Evolutionary conservation across 2,113 vertebrate genomes (phyloP).

Genomic region (Hirundichthys speculiger): DNA sequence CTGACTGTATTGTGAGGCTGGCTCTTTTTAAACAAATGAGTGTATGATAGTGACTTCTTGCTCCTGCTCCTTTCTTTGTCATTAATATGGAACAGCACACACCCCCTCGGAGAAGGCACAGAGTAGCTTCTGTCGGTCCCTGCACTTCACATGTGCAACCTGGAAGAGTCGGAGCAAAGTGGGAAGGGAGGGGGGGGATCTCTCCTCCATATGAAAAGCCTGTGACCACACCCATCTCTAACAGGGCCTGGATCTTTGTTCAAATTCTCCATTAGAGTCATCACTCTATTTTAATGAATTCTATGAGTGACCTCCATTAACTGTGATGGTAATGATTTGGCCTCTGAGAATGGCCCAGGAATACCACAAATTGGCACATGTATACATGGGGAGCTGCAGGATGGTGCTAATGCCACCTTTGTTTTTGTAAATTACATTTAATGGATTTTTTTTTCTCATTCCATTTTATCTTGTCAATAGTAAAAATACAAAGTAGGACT

Average conservation of each 20-base stretch:
- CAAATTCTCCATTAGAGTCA: slow-evolving; percentile 62
- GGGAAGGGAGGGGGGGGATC: slow-evolving; percentile 11
- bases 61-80: slow-evolving; percentile 72
- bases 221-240: slow-evolving; percentile 68
- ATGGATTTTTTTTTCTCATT: slow-evolving; percentile 54
- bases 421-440: slow-evolving; percentile 50
- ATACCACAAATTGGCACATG: slow-evolving; percentile 21
- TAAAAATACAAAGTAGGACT: slow-evolving; percentile 37
- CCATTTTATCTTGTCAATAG: slow-evolving; percentile 40
- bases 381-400: slow-evolving; percentile 32
- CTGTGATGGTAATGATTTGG: slow-evolving; percentile 55
- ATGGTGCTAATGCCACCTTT: slow-evolving; percentile 49
- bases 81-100: slow-evolving; percentile 79
- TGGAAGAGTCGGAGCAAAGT: slow-evolving; percentile 41
- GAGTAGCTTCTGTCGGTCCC: slow-evolving; percentile 62
- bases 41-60: slow-evolving; percentile 78
- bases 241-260: slow-evolving; percentile 70
- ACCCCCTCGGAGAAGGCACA: slow-evolving; percentile 67
- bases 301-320: slow-evolving; percentile 61
- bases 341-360: slow-evolving; percentile 42
- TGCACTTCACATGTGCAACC: slow-evolving; percentile 63
- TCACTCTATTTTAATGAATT: slow-evolving; percentile 66
- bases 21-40: slow-evolving; percentile 78
- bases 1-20: slow-evolving; percentile 74
- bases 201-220: slow-evolving; percentile 76